Conservation (phyloP, 1,140 invertebrate genomes). For the Aphaenogaster ashmeadi region DNA sequence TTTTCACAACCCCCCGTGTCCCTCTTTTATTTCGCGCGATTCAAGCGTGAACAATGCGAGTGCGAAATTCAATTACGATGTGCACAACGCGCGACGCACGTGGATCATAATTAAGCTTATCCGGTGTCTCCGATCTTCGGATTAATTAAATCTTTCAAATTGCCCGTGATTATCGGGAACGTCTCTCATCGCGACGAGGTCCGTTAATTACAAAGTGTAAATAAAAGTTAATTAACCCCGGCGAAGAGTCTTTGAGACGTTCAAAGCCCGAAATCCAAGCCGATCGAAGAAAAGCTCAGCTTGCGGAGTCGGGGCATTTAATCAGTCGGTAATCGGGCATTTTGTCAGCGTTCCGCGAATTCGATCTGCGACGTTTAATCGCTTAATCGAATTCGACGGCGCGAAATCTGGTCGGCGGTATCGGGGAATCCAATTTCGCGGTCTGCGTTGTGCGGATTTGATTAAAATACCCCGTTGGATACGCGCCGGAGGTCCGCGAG, state of each 20-base stretch:
- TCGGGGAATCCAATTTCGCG: conserved; percentile 72
- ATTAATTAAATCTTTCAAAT: conserved; percentile 75
- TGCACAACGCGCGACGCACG: conserved; percentile 9
- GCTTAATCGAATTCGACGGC: conserved; percentile 65
- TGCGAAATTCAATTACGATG: conserved; percentile 48
- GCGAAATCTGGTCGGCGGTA: conserved; percentile 43
- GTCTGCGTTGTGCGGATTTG: conserved; percentile 67
- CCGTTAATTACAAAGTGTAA: conserved; percentile 72
- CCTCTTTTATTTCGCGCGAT: background rate
- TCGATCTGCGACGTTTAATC: conserved; percentile 69
- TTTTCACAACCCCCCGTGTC: background rate
- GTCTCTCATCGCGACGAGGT: conserved; percentile 39
- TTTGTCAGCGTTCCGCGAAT: conserved; percentile 69
- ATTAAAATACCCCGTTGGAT: conserved; percentile 65
- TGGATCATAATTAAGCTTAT: conserved; percentile 64
- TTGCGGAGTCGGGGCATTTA: conserved; percentile 30
- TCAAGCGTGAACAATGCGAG: conserved; percentile 1
- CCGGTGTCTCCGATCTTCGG: conserved; percentile 50
- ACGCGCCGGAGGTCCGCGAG: background rate
- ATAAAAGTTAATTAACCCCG: conserved; percentile 67
- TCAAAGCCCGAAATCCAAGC: conserved; percentile 12
- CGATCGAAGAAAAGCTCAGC: conserved; percentile 41
- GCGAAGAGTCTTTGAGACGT: background rate
- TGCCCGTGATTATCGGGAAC: conserved; percentile 29
- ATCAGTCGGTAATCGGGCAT: conserved; percentile 54